A percentile compares a stretch with the other conserved stretches of the same genome.
phyloP scores from a whole-genome alignment of 2,888 invertebrate species.

The Busseola fusca region DNA sequence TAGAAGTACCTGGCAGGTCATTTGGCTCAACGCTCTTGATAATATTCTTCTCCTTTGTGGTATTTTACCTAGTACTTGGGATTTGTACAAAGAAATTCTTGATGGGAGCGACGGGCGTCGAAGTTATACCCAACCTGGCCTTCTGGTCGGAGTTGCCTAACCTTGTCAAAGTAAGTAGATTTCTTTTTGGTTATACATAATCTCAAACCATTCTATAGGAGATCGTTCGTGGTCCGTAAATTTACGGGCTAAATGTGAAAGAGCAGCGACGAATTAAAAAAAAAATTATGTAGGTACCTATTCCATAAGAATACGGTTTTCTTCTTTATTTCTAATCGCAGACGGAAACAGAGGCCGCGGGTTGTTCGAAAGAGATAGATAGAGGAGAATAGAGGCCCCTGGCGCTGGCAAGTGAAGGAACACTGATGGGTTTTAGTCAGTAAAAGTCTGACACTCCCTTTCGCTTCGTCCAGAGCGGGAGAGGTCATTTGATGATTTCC shows the following conservation, averaged over 20 bases:
- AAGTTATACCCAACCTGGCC: constrained; percentile 92
- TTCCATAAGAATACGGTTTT: neutral
- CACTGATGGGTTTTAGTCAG: too few species aligned
- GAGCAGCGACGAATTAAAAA: too few species aligned
- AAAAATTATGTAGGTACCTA: too few species aligned
- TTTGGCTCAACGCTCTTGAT: constrained; percentile 91
- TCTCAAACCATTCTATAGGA: neutral
- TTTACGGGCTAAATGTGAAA: neutral
- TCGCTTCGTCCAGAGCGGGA: too few species aligned
- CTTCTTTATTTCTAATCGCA: neutral
- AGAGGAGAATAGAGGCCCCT: too few species aligned
- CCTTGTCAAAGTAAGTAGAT: constrained; percentile 90
- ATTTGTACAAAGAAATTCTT: constrained; percentile 90
- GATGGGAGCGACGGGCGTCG: constrained; percentile 92
- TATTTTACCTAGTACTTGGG: constrained; percentile 91
- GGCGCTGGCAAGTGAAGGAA: too few species aligned
- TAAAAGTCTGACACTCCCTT: too few species aligned
- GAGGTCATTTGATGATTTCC: too few species aligned
- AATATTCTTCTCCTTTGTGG: constrained; percentile 88
- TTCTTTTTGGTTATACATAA: neutral
- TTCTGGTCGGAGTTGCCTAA: constrained; percentile 93
- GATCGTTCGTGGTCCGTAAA: neutral
- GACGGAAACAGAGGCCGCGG: neutral
- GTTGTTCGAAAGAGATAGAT: too few species aligned
- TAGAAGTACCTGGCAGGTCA: constrained; percentile 84